Percentiles rank a stretch among this genome's conserved stretches.
Evolutionary conservation across 2,113 vertebrate species (phyloP).

Genomic region (Corythornis cristatus): DNA sequence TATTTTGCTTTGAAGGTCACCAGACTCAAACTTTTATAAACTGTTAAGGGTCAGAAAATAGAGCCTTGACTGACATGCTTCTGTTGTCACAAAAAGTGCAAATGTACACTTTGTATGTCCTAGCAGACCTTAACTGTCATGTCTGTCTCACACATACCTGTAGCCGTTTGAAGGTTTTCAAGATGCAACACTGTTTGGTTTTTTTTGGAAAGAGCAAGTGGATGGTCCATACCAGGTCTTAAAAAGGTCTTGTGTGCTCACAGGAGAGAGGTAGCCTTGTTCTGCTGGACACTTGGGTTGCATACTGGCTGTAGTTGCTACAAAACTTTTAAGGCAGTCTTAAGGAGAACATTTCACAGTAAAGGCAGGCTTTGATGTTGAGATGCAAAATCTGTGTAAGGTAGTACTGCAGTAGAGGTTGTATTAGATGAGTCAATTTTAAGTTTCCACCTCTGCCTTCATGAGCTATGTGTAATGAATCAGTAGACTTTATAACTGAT

Average conservation of each 20-base stretch:
- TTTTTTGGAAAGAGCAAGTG: background rate
- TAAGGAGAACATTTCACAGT: background rate
- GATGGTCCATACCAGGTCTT: background rate
- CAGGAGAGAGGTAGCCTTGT: background rate
- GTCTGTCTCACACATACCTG: background rate
- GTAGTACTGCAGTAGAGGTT: background rate
- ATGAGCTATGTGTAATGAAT: background rate
- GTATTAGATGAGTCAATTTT: background rate
- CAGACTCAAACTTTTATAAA: background rate
- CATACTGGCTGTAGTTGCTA: background rate
- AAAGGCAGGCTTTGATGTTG: background rate
- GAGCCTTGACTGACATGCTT: background rate
- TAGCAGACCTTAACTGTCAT: background rate
- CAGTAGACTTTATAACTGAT: background rate
- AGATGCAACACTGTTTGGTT: background rate
- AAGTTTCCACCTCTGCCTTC: background rate
- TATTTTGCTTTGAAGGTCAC: conserved; percentile 39
- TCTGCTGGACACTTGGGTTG: background rate
- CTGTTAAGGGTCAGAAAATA: background rate
- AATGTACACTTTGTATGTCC: fast-evolving
- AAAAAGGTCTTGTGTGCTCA: fast-evolving
- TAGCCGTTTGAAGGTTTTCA: background rate
- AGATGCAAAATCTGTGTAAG: background rate
- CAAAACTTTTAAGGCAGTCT: background rate
- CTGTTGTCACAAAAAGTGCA: background rate